Evolutionary conservation across 1,140 invertebrate species (phyloP).

Genomic region (Solen grandis): DNA sequence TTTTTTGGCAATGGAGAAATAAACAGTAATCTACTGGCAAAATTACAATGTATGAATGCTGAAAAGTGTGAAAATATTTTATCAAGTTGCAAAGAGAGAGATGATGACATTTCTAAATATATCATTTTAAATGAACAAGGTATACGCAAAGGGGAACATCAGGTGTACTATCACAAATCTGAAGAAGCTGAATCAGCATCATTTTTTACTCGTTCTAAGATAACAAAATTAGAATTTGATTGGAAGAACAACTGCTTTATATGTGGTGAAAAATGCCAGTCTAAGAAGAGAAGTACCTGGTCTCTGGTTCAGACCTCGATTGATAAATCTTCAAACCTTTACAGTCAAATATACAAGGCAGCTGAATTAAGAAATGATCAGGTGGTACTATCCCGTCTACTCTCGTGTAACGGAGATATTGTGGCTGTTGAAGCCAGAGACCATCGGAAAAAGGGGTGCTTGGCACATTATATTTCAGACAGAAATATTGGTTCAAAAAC

Average conservation of each 20-base stretch:
- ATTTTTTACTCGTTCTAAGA: not conserved
- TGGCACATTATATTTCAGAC: not conserved
- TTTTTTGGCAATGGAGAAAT: too few relatives aligned
- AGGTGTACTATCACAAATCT: not conserved
- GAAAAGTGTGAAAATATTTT: too few relatives aligned
- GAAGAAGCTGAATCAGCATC: not conserved
- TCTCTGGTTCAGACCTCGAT: not conserved
- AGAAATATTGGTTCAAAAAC: not conserved
- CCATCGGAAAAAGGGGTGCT: not conserved
- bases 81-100: conserved; percentile 20
- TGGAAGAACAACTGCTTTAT: conserved; percentile 15
- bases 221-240: not conserved
- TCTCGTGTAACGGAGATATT: not conserved
- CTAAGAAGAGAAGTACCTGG: not conserved
- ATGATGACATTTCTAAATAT: conserved; percentile 8
- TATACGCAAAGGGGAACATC: not conserved
- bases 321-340: not conserved
- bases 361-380: conserved; percentile 9
- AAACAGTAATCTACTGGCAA: too few relatives aligned
- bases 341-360: not conserved
- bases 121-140: not conserved
- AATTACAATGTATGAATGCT: too few relatives aligned
- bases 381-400: not conserved
- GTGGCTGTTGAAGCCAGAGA: conserved; percentile 16
- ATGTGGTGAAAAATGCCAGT: not conserved